phyloP scores from a whole-genome alignment of 2,888 invertebrate species.

The Danaus chrysippus region DNA sequence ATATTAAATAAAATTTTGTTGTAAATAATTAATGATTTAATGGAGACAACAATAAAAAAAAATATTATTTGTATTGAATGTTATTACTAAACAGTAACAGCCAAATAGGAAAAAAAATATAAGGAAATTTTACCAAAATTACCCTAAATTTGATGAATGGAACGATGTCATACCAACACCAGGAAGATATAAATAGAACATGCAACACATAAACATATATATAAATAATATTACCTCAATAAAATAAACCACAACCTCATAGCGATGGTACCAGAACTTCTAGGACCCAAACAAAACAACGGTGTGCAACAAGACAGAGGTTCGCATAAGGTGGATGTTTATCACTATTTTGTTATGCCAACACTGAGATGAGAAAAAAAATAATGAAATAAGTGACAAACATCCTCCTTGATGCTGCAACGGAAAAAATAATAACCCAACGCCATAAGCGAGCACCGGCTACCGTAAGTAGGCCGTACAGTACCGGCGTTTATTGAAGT shows the following conservation, averaged over 20 bases:
- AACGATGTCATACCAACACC: constrained; percentile 77
- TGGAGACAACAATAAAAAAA: too few relatives aligned
- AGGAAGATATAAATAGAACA: constrained; percentile 40
- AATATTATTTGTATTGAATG: too few relatives aligned
- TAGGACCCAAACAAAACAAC: constrained; percentile 48
- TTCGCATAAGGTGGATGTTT: constrained; percentile 43
- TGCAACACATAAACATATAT: constrained; percentile 36
- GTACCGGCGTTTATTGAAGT: constrained; percentile 52
- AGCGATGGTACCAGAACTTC: constrained; percentile 44
- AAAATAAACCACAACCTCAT: constrained; percentile 53
- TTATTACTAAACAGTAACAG: neutral
- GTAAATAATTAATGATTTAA: too few relatives aligned
- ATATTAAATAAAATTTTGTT: too few relatives aligned
- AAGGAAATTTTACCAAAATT: neutral
- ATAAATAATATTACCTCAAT: constrained; percentile 26
- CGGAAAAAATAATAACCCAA: constrained; percentile 59
- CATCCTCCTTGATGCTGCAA: constrained; percentile 47
- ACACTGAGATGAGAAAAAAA: neutral
- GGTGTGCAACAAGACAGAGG: constrained; percentile 60
- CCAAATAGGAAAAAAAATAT: neutral
- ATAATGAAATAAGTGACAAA: constrained; percentile 8
- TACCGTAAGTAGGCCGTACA: constrained; percentile 65
- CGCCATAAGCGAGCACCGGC: constrained; percentile 63
- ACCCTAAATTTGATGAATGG: constrained; percentile 14
- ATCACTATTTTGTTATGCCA: constrained; percentile 1